Evolutionary conservation across 2,797 vertebrate genomes (phyloP).

Genomic region (Hyperoplus immaculatus): DNA sequence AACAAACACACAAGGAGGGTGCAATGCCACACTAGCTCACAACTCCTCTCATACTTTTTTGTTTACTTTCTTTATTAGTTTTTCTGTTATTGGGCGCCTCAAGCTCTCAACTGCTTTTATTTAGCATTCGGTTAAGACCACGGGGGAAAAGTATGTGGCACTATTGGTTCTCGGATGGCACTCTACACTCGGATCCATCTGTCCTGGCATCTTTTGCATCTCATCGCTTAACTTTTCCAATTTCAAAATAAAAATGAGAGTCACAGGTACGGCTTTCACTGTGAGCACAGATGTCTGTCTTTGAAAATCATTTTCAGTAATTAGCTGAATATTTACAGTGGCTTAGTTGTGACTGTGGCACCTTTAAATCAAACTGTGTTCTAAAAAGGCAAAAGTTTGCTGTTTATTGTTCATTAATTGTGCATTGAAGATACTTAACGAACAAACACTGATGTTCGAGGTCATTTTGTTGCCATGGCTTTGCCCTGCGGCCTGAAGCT

Average conservation of each 20-base stretch:
- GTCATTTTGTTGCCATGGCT: slow-evolving; percentile 53
- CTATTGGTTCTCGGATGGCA: slow-evolving; percentile 57
- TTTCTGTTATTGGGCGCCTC: slow-evolving; percentile 68
- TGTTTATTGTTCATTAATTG: slow-evolving; percentile 62
- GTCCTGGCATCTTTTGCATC: slow-evolving; percentile 71
- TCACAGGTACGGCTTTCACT: slow-evolving; percentile 70
- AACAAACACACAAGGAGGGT: slow-evolving; percentile 75
- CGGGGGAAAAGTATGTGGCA: slow-evolving; percentile 62
- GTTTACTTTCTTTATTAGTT: slow-evolving; percentile 74
- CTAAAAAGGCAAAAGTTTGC: slow-evolving; percentile 36
- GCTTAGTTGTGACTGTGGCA: slow-evolving; percentile 62
- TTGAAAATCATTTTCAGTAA: slow-evolving; percentile 64
- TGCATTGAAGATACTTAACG: slow-evolving; percentile 18
- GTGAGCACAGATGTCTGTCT: slow-evolving; percentile 74
- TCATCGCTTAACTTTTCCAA: slow-evolving; percentile 70
- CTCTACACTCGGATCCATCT: slow-evolving; percentile 72
- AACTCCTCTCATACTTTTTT: slow-evolving; percentile 68
- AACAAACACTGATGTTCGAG: slow-evolving; percentile 36
- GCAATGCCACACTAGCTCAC: slow-evolving; percentile 67
- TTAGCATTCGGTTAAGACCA: slow-evolving; percentile 61
- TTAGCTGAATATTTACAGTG: slow-evolving; percentile 66
- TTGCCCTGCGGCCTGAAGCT: slow-evolving; percentile 31
- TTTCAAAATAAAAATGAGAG: slow-evolving; percentile 70
- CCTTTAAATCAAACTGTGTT: slow-evolving; percentile 56
- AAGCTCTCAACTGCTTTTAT: slow-evolving; percentile 61